These are phyloP conservation scores for Drosophila recens DNA, from an alignment of 2,888 invertebrate species.

Conservation along the genomic window DNA sequence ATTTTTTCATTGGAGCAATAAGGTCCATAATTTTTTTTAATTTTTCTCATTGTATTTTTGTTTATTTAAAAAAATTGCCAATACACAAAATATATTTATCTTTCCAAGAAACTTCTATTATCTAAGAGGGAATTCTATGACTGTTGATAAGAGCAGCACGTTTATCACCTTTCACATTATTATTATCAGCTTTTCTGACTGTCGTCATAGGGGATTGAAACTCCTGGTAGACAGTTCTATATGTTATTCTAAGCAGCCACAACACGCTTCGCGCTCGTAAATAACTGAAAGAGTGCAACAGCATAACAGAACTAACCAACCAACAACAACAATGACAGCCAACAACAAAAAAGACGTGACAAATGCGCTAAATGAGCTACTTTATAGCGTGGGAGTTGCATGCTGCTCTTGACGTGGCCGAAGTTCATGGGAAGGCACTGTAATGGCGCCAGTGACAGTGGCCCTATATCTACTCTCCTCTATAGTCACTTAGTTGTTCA, in stretches of 20 bases:
- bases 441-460: slow-evolving; percentile 62
- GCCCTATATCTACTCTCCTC: slow-evolving; percentile 16
- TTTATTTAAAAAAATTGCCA: background rate
- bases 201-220: slow-evolving; percentile 4
- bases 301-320: slow-evolving; percentile 20
- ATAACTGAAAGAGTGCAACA: slow-evolving; percentile 44
- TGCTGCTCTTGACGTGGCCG: slow-evolving; percentile 27
- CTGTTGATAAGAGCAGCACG: background rate
- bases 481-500: slow-evolving; percentile 70
- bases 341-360: slow-evolving; percentile 69
- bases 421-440: slow-evolving; percentile 62
- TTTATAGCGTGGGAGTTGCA: slow-evolving; percentile 75
- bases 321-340: slow-evolving; percentile 30
- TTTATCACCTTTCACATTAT: background rate
- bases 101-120: background rate
- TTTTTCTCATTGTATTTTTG: too few species aligned
- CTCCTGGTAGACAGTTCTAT: slow-evolving; percentile 17
- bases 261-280: slow-evolving; percentile 68
- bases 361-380: slow-evolving; percentile 79
- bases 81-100: background rate
- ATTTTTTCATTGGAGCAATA: too few species aligned
- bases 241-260: slow-evolving; percentile 56
- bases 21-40: too few species aligned
- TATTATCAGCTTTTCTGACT: background rate
- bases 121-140: background rate